phyloP scores from a whole-genome alignment of 2,113 vertebrate species.

The Potamarius usumacintae region DNA sequence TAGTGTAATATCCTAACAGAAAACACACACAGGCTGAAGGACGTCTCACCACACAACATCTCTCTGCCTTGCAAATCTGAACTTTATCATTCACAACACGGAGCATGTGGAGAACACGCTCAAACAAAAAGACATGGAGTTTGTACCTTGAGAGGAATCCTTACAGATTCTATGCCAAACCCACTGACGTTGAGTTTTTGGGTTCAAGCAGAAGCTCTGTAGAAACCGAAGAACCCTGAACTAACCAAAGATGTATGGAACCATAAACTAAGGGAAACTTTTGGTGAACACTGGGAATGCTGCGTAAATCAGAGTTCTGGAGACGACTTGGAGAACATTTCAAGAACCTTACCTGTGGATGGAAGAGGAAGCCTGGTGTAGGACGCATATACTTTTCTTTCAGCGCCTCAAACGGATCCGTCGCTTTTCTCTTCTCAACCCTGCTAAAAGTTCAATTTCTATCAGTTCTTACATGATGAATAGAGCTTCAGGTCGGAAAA shows the following conservation, averaged over 20 bases:
- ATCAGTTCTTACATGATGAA: conserved; percentile 65
- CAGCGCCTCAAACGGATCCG: conserved; percentile 95
- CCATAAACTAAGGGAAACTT: not conserved
- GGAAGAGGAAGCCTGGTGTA: conserved; percentile 93
- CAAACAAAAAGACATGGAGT: not conserved
- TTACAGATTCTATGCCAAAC: not conserved
- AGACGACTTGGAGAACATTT: conserved; percentile 10
- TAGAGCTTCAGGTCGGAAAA: not conserved
- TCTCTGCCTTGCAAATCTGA: conserved; percentile 66
- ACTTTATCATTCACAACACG: conserved; percentile 57
- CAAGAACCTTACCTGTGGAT: conserved; percentile 86
- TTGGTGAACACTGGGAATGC: not conserved
- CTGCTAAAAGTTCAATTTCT: conserved; percentile 90
- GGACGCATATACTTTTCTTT: conserved; percentile 99
- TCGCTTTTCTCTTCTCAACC: conserved; percentile 99
- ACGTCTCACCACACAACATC: conserved; percentile 63
- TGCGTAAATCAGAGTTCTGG: not conserved
- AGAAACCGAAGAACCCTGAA: not conserved
- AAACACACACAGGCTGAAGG: conserved; percentile 65
- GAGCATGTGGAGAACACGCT: not conserved
- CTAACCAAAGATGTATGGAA: not conserved
- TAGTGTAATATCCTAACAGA: conserved; percentile 67
- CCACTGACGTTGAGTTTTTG: not conserved
- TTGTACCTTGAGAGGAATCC: not conserved
- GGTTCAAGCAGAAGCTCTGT: not conserved